Base-by-base conservation (phyloP, 2,797 vertebrate species). In the Microchirus variegatus region DNA sequence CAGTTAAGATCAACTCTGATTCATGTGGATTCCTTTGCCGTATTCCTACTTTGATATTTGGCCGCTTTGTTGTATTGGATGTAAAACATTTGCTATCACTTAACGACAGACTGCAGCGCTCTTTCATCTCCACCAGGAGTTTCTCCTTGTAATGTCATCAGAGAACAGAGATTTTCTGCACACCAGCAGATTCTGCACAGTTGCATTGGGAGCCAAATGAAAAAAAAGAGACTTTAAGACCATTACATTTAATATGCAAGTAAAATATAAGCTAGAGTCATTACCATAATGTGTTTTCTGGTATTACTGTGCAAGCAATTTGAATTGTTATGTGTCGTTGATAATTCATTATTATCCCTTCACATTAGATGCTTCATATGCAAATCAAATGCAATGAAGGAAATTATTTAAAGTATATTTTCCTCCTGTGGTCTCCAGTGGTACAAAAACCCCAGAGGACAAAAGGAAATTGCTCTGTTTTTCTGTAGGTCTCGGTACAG, bases 221-320 rank as follows among this genome's bases (percentile, higher is more conserved):
- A 31, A 31, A 31, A 17, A 49, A 53, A 59, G 63, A 72, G 45
- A 67, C 56, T 75, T 64, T 52, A 70, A 80, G 61, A 47, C 58
- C 49, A 77, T 80, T 82, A 67, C 22, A 76, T 78, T 79, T 65
- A 85, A 84, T 75, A 73, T 86, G 69, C 70, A 84, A 81, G 83
- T 88, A 75, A 90, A 75, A 72, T 77, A 75, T 73, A 84, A 77
- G 62, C 56, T 63, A 17, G 65, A 62, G 69, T 85, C 71, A 88
- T 91, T 89, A 89, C 65, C 80, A 86, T 90, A 85, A 87, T 90
- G 77, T 82, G 77, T 90, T 90, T 87, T 78, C 76, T 75, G 66
- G 67, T 78, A 81, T 83, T 71, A 75, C 71, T 70, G 82, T 71
- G 63, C 51, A 59, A 82, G 83, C 81, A 81, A 75, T 89, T 80